A percentile compares a stretch with the other conserved stretches of the same genome.
phyloP scores from a whole-genome alignment of 2,797 vertebrate genomes.

The Poliocrania exsul region DNA sequence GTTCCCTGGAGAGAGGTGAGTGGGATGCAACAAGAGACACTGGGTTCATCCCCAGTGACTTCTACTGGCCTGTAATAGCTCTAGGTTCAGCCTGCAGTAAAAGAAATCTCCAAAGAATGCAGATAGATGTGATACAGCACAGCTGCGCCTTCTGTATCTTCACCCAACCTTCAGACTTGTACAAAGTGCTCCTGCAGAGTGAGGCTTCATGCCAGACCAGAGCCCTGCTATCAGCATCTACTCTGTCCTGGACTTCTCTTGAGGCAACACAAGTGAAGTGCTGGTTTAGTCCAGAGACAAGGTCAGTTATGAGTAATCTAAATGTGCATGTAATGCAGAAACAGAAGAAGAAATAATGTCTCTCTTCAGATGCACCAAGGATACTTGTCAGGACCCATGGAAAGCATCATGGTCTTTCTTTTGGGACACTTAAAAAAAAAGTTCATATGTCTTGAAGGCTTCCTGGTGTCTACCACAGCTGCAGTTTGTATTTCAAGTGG shows the following conservation, averaged over 20 bases:
- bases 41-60: not conserved
- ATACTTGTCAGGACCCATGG: not conserved
- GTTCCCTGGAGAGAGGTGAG: not conserved
- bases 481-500: not conserved
- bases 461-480: not conserved
- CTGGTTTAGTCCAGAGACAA: not conserved
- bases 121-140: not conserved
- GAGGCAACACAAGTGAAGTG: not conserved
- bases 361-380: not conserved
- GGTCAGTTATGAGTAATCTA: not conserved
- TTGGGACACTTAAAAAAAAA: not conserved
- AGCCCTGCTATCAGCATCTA: not conserved
- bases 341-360: not conserved
- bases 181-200: not conserved
- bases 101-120: not conserved
- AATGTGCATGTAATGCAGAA: not conserved
- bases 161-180: not conserved
- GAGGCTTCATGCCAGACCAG: not conserved
- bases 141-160: not conserved
- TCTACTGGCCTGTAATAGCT: not conserved
- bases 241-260: not conserved
- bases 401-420: not conserved
- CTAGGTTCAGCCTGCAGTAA: not conserved
- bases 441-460: not conserved
- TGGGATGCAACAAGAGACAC: not conserved